Conservation (phyloP, 2,113 vertebrate genomes). For the Suncus etruscus region DNA sequence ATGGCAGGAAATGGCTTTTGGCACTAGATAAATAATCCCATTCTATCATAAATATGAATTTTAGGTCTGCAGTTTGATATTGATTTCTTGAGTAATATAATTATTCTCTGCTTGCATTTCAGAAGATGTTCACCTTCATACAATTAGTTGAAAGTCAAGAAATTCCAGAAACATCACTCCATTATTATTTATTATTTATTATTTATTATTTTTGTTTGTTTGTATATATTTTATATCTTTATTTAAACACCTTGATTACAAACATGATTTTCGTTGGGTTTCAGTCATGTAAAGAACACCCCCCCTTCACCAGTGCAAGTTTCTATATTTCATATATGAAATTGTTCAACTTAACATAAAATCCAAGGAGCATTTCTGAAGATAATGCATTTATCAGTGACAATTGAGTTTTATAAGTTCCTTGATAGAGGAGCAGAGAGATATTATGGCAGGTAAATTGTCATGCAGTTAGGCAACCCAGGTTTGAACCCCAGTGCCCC, state of each 20-base stretch:
- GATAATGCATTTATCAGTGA: neutral
- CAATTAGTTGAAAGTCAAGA: neutral
- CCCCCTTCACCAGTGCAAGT: too few species aligned
- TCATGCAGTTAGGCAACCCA: neutral
- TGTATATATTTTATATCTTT: too few species aligned
- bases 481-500: neutral
- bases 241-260: too few species aligned
- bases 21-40: neutral
- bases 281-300: too few species aligned
- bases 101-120: neutral
- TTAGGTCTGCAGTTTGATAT: neutral
- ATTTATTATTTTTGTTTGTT: too few species aligned
- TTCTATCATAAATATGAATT: neutral
- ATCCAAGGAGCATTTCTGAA: neutral
- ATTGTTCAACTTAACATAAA: neutral
- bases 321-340: neutral
- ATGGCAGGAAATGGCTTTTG: neutral
- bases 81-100: neutral
- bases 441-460: neutral
- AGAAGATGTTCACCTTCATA: slow-evolving; percentile 7
- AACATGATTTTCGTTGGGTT: too few species aligned
- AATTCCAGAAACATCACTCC: neutral
- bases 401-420: slow-evolving; percentile 13
- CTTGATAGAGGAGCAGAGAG: neutral
- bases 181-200: too few species aligned